Evolutionary conservation across 2,888 invertebrate species (phyloP).

Genomic region (Plebejus argus): DNA sequence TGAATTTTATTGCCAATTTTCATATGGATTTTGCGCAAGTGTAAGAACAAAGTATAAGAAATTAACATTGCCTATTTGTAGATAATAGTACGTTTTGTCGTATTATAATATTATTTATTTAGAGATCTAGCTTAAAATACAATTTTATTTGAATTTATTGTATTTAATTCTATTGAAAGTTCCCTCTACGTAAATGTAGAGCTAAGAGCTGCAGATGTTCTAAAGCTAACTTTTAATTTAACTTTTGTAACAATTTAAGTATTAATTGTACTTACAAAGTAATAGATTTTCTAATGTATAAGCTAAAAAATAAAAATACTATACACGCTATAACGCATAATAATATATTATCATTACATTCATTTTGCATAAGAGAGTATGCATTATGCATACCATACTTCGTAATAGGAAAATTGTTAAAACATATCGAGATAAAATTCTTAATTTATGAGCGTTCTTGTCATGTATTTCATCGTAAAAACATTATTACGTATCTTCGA

Average conservation of each 20-base stretch:
- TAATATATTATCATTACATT: background rate
- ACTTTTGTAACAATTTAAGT: background rate
- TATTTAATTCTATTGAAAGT: background rate
- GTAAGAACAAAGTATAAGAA: no score
- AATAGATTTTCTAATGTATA: background rate
- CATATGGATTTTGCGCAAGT: no score
- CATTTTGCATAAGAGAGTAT: background rate
- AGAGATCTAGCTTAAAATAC: no score
- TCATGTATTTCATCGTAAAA: no score
- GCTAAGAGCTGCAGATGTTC: background rate
- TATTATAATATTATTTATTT: no score
- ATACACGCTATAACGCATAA: no score
- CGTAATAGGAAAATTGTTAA: constrained; percentile 6
- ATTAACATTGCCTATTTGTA: no score
- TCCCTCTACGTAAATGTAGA: background rate
- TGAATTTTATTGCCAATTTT: no score
- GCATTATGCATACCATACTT: background rate
- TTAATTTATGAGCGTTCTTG: background rate
- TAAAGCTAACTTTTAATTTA: background rate
- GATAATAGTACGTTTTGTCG: no score
- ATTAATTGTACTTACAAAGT: background rate
- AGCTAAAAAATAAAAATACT: background rate
- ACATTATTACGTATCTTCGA: background rate
- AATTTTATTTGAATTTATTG: background rate
- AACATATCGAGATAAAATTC: background rate